phyloP scores from a whole-genome alignment of 2,888 invertebrate species.

The Mimas tiliae region DNA sequence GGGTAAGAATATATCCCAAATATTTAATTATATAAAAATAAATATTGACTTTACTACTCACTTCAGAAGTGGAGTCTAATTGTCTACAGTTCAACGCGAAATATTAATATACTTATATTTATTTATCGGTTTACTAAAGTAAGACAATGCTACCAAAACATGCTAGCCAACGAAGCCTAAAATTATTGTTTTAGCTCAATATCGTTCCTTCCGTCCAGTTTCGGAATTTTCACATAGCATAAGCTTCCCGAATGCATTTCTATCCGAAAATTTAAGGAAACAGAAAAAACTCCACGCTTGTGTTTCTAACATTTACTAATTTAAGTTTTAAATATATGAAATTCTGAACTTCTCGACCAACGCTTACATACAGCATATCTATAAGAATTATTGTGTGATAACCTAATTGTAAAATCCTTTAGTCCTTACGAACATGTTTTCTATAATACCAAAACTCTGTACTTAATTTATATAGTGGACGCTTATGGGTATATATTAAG shows the following conservation, averaged over 20 bases:
- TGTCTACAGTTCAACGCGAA: too few species aligned
- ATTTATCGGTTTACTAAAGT: background rate
- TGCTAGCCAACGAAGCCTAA: conserved; percentile 45
- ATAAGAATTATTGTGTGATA: conserved; percentile 82
- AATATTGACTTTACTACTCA: too few species aligned
- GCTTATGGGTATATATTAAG: conserved; percentile 56
- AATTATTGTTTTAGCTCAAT: conserved; percentile 67
- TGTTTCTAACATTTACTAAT: conserved; percentile 31
- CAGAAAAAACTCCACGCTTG: conserved; percentile 24
- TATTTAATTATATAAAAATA: too few species aligned
- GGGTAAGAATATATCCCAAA: too few species aligned
- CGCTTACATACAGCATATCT: conserved; percentile 81
- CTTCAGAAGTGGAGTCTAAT: too few species aligned
- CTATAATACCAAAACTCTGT: conserved; percentile 73
- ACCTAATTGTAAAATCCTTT: conserved; percentile 78
- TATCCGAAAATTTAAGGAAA: conserved; percentile 38
- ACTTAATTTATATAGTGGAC: conserved; percentile 74
- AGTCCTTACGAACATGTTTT: conserved; percentile 63
- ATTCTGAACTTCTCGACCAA: conserved; percentile 77
- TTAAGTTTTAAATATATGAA: conserved; percentile 41
- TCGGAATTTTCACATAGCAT: conserved; percentile 72
- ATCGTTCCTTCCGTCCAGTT: conserved; percentile 80
- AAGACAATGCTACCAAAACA: conserved; percentile 55
- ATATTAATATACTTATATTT: too few species aligned
- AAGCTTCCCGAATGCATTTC: conserved; percentile 68